phyloP scores from a whole-genome alignment of 2,888 invertebrate species.

The Dicyrtomina minuta region DNA sequence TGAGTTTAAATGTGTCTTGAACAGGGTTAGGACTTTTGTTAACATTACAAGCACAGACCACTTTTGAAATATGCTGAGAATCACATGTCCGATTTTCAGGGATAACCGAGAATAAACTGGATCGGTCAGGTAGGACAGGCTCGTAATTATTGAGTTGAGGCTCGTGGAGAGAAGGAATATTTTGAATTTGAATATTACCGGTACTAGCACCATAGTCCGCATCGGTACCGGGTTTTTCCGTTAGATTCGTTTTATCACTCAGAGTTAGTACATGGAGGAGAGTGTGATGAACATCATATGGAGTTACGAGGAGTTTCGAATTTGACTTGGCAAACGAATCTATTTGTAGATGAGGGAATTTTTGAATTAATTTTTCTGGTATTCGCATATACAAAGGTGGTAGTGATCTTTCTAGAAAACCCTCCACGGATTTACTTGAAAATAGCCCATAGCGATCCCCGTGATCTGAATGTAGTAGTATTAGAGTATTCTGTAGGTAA shows the following conservation, averaged over 20 bases:
- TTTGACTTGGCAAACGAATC: slow-evolving; percentile 64
- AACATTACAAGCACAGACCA: slow-evolving; percentile 19
- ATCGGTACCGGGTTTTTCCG: no score
- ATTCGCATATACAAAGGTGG: slow-evolving; percentile 71
- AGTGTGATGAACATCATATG: slow-evolving; percentile 74
- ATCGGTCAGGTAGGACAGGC: background rate
- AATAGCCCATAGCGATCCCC: slow-evolving; percentile 73
- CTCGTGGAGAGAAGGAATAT: no score
- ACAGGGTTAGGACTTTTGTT: no score
- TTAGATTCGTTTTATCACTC: no score
- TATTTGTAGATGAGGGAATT: slow-evolving; percentile 60
- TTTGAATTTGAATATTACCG: no score
- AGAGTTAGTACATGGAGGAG: slow-evolving; percentile 22
- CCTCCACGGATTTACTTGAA: slow-evolving; percentile 69
- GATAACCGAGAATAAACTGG: slow-evolving; percentile 16
- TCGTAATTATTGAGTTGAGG: background rate
- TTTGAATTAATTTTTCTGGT: slow-evolving; percentile 64
- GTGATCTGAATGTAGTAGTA: slow-evolving; percentile 74
- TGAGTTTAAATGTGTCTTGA: no score
- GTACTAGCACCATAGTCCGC: no score
- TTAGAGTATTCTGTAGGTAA: slow-evolving; percentile 65
- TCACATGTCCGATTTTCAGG: slow-evolving; percentile 14
- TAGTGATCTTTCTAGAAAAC: slow-evolving; percentile 67
- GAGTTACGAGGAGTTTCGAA: slow-evolving; percentile 68
- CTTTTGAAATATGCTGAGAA: background rate